phyloP scores from a whole-genome alignment of 1,140 invertebrate species.

The Drosophila seguyi region DNA sequence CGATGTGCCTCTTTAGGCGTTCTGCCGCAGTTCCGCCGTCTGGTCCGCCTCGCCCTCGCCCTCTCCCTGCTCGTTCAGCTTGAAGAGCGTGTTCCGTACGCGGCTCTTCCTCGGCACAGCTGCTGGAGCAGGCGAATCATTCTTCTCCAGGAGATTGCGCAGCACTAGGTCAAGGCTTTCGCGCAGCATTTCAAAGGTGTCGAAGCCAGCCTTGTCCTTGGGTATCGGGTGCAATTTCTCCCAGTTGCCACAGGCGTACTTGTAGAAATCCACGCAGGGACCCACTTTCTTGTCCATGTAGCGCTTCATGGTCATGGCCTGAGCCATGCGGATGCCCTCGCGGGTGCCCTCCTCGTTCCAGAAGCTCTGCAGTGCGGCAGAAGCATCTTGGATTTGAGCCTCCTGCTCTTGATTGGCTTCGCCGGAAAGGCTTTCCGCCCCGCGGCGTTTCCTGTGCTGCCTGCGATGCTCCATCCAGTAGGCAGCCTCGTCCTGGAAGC shows the following conservation, averaged over 20 bases:
- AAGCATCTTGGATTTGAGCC: constrained; percentile 32
- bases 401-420: constrained; percentile 1
- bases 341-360: constrained; percentile 86
- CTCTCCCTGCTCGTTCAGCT: constrained; percentile 53
- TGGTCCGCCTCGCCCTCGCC: constrained; percentile 50
- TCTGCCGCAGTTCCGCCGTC: constrained; percentile 44
- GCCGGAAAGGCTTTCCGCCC: constrained; percentile 37
- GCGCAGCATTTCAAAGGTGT: constrained; percentile 93
- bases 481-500: constrained; percentile 26
- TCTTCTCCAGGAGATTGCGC: constrained; percentile 88
- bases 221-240: constrained; percentile 93
- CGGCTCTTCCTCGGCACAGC: constrained; percentile 40
- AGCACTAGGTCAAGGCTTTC: constrained; percentile 91
- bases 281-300: constrained; percentile 92
- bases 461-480: constrained; percentile 40
- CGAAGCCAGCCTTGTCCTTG: constrained; percentile 92
- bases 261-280: constrained; percentile 96
- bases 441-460: constrained; percentile 44
- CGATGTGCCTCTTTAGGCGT: constrained; percentile 59
- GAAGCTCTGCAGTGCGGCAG: constrained; percentile 83
- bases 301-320: constrained; percentile 89
- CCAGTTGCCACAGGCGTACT: constrained; percentile 96
- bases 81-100: constrained; percentile 55
- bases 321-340: constrained; percentile 86
- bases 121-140: background rate